Evolutionary conservation across 2,113 vertebrate genomes (phyloP), one percentile per base, ranked within the genome.

Genomic region (Mirounga angustirostris): DNA sequence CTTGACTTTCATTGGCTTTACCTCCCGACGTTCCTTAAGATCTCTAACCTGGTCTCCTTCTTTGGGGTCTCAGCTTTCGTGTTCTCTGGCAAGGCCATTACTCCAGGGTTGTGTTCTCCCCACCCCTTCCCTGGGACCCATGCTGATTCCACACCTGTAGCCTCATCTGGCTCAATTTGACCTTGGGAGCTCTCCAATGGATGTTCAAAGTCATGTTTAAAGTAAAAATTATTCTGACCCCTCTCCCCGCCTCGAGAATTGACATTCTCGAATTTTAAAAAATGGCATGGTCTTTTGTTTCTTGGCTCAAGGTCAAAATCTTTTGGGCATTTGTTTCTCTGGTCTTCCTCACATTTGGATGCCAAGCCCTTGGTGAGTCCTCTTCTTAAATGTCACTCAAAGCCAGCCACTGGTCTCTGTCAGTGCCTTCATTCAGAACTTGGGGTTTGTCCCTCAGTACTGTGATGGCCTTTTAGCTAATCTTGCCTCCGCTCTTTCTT

Each of bases 11-110:
- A 7, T 18, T 5, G 36, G 5, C 36, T 21, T n/a, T 36, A 10
- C 19, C 13, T 40, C 14, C 9, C 0, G 18, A 40, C 2, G 0
- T 11, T 61, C 36, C n/a, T 54, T 61, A 14, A 28, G 28, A 28
- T 19, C n/a, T n/a, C 43, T 7, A 24, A 19, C 61, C 30, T 22
- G 59, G 33, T 52, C 28, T 65, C 12, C 5, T 6, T 12, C 4
- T 12, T 22, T 33, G 54, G 4, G 89, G 19, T 80, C 56, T 84
- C 56, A 10, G 40, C 56, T 54, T 80, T 7, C 30, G 14, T 2
- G 12, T 56, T 78, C 56, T 40, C 69, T 2, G 69, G 8, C 30
- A 67, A 24, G 46, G 52, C 11, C n/a, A 21, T 12, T n/a, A 33
- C 28, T 26, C n/a, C 40, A 5, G 4, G 7, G 30, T 22, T 26